Evolutionary conservation across 2,797 vertebrate genomes (phyloP).

Genomic region (Argya squamiceps): DNA sequence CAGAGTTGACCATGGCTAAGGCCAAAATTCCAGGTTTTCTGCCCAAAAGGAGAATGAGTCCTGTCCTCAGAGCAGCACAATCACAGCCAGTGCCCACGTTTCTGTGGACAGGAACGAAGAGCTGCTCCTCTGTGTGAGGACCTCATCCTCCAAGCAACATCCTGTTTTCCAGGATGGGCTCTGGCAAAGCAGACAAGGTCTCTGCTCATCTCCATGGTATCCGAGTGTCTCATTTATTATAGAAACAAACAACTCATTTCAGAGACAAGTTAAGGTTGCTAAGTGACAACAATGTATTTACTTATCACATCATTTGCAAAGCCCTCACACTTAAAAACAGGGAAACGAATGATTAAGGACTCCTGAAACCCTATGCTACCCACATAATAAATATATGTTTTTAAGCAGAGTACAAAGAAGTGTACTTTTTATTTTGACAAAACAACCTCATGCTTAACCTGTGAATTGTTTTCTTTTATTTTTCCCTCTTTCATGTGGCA

Average conservation of each 20-base stretch:
- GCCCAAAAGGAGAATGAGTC: not conserved
- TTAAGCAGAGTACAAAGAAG: constrained; percentile 1
- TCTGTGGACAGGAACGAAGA: not conserved
- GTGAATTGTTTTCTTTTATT: not conserved
- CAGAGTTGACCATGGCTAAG: not conserved
- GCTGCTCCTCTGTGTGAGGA: not conserved
- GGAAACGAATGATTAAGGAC: constrained; percentile 56
- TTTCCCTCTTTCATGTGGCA: not conserved
- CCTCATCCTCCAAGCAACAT: not conserved
- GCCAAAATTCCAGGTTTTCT: not conserved
- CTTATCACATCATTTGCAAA: constrained; percentile 63
- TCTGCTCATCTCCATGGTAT: constrained; percentile 63
- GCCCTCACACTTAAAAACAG: constrained; percentile 52
- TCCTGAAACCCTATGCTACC: constrained; percentile 29
- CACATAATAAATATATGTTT: constrained; percentile 13
- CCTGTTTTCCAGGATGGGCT: not conserved
- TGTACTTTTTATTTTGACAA: not conserved
- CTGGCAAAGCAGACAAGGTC: constrained; percentile 15
- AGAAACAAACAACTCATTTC: constrained; percentile 69
- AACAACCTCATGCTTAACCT: not conserved
- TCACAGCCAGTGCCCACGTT: not conserved
- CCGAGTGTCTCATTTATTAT: constrained; percentile 59
- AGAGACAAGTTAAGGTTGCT: constrained; percentile 67
- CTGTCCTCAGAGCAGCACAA: not conserved
- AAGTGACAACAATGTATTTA: constrained; percentile 71